Evolutionary conservation across 2,888 invertebrate genomes (phyloP).

Genomic region (Timema podura): DNA sequence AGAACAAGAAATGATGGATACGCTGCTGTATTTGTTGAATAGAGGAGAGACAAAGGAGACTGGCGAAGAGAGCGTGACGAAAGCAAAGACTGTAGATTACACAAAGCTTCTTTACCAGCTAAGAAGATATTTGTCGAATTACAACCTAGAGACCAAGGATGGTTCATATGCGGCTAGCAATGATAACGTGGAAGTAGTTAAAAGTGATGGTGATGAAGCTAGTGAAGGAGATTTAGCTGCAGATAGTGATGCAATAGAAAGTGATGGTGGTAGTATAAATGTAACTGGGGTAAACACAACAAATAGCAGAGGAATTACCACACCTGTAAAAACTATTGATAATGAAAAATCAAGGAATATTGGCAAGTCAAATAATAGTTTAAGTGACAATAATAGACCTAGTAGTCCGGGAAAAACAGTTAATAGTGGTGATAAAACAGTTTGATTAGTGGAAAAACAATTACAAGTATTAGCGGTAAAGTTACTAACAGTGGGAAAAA

Average conservation of each 20-base stretch:
- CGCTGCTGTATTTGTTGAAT: conserved; percentile 63
- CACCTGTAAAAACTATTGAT: background rate
- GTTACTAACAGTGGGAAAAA: too few species aligned
- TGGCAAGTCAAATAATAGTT: too few species aligned
- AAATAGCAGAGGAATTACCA: background rate
- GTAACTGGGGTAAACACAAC: background rate
- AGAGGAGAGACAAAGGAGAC: conserved; percentile 48
- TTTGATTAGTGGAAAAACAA: too few species aligned
- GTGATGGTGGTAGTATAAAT: too few species aligned
- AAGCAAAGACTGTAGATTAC: conserved; percentile 49
- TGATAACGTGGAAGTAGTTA: background rate
- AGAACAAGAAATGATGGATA: conserved; percentile 47
- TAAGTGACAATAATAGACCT: too few species aligned
- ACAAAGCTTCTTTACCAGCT: conserved; percentile 62
- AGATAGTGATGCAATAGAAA: background rate
- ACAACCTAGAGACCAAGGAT: too few species aligned
- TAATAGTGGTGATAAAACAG: too few species aligned
- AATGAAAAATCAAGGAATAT: too few species aligned
- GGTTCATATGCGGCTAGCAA: too few species aligned
- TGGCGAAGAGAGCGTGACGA: background rate
- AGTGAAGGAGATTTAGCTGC: background rate
- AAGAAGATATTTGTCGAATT: conserved; percentile 51
- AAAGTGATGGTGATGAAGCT: too few species aligned
- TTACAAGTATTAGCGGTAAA: too few species aligned
- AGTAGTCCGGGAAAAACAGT: too few species aligned